Base-by-base conservation (phyloP, 2,113 vertebrate genomes). In the Tyrannus savana region DNA sequence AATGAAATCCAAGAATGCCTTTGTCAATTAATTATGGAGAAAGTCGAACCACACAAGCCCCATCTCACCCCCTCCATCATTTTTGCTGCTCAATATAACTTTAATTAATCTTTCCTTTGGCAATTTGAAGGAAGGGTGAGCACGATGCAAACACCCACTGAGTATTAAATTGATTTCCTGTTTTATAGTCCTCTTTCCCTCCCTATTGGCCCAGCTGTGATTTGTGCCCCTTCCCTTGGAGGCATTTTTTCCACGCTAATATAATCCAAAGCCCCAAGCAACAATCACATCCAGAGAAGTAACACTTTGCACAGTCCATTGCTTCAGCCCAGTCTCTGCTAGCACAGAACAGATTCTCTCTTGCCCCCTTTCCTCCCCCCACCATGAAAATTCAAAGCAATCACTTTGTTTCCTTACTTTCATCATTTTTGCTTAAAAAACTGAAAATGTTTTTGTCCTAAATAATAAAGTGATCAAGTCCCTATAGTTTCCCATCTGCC, bases 101-200 rank as follows among this genome's bases (percentile, higher is more conserved):
- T 97, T 96, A 96, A 96, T 97, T 96, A 97, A 96, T 96, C 96
- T 92, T 95, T 87, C 92, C 86, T 87, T 71, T 71, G 76, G 94
- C 94, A 96, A 96, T 96, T 96, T 96, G 95, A 96, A 95, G 96
- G 96, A 95, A 97, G 94, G 84, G 68, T 96, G 94, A 97, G 77
- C 96, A 93, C 19, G 2, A 91, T 77, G 84, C 94, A 93, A 94
- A 93, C 88, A 96, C 91, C 92, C 78, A 74, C 92, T 21, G 89
- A 89, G 88, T 88, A 95, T 95, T 96, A 97, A 95, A 96, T 97
- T 91, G 91, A 95, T 94, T 97, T 96, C 93, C 89, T 95, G 56
- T 78, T 97, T 97, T 96, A 96, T 87, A 87, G 96, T 90, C 77
- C 71, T 77, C 44, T 80, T 84, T 78, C 73, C 35, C 23, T 95